Percentiles rank a stretch among this genome's conserved stretches.
Evolutionary conservation across 92 coral and sea anemone genomes (phyloP).

Genomic region (Actinernus sp.): DNA sequence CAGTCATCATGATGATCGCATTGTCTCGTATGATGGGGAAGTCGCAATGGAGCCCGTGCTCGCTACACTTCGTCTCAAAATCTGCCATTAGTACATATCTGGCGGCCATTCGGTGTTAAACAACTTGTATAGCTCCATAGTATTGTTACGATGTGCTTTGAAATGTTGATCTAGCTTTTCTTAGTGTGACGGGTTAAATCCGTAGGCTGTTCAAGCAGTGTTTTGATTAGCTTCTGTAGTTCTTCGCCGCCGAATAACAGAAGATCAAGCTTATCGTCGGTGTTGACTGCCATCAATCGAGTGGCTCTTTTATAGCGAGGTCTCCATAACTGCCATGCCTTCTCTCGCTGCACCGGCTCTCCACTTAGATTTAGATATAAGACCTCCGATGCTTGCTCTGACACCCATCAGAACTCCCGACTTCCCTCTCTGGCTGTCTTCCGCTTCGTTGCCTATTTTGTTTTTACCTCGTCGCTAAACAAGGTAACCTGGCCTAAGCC

Average conservation of each 20-base stretch:
- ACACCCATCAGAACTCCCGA: constrained; percentile 22
- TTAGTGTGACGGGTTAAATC: no score
- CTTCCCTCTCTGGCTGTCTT: constrained; percentile 16
- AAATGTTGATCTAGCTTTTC: no score
- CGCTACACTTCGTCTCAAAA: constrained; percentile 30
- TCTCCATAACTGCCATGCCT: constrained; percentile 39
- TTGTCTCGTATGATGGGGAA: constrained; percentile 16
- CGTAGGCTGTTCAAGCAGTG: constrained; percentile 30
- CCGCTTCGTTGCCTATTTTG: constrained; percentile 7
- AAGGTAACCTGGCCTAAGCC: no score
- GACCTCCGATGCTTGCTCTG: constrained; percentile 12
- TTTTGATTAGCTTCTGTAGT: constrained; percentile 43
- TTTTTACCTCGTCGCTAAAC: constrained; percentile 12
- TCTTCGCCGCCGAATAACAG: no score
- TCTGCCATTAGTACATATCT: constrained; percentile 26
- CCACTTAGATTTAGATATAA: constrained; percentile 16
- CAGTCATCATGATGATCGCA: constrained; percentile 29
- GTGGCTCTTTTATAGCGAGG: constrained; percentile 23
- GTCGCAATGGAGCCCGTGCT: constrained; percentile 20
- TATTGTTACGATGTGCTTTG: constrained; percentile 10
- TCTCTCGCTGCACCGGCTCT: constrained; percentile 35
- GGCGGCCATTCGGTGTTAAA: constrained; percentile 39
- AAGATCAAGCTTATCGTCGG: no score
- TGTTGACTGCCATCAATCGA: no score
- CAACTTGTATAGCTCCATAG: constrained; percentile 33